A percentile compares a stretch with the other conserved stretches of the same genome.
Conservation (phyloP, 2,888 invertebrate genomes). For the Ornithoptera alexandrae region DNA sequence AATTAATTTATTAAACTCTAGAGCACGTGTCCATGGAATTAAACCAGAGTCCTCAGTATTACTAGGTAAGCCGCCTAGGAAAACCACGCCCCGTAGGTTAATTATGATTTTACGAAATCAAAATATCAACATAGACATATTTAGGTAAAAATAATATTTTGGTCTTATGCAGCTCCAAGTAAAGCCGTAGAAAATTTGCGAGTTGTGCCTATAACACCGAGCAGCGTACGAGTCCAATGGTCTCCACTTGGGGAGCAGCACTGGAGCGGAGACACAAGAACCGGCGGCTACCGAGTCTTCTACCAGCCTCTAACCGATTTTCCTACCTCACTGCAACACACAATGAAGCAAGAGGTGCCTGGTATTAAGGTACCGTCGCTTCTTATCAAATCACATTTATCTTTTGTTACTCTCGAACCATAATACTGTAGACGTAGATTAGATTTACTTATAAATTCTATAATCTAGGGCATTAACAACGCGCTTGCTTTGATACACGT, state of each 20-base stretch:
- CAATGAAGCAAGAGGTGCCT: conserved; percentile 90
- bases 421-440: too few species aligned
- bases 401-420: too few species aligned
- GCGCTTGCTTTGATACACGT: too few species aligned
- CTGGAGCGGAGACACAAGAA: conserved; percentile 94
- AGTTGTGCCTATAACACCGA: conserved; percentile 96
- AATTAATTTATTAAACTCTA: neutral
- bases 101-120: neutral
- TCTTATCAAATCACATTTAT: neutral
- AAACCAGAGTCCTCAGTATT: neutral
- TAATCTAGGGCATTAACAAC: too few species aligned
- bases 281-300: conserved; percentile 93
- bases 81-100: too few species aligned
- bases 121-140: neutral
- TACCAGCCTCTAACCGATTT: conserved; percentile 95
- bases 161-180: conserved; percentile 84
- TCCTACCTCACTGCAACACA: conserved; percentile 89
- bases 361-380: conserved; percentile 83
- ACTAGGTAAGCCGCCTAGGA: too few species aligned
- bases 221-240: conserved; percentile 97
- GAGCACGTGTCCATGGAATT: neutral
- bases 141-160: neutral
- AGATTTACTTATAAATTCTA: too few species aligned
- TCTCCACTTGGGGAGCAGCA: conserved; percentile 85
- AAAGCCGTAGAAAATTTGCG: conserved; percentile 88